phyloP scores from a whole-genome alignment of 2,113 vertebrate genomes.

The Hylia prasina region DNA sequence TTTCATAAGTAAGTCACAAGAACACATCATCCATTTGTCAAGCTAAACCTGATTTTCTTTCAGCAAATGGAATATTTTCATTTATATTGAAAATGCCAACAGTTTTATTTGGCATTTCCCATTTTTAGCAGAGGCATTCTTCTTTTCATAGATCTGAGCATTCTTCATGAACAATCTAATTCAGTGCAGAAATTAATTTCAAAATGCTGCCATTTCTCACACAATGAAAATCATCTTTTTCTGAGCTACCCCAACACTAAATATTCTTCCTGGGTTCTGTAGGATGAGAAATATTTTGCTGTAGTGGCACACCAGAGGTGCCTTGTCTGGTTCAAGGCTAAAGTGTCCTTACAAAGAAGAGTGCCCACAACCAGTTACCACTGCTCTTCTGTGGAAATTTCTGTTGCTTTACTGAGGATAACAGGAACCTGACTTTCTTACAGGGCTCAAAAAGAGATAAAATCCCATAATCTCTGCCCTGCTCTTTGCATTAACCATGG shows the following conservation, averaged over 20 bases:
- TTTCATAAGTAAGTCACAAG: not conserved
- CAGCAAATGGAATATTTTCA: not conserved
- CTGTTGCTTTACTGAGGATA: not conserved
- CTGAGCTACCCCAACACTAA: not conserved
- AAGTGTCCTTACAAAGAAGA: not conserved
- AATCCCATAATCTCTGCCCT: not conserved
- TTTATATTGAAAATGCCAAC: not conserved
- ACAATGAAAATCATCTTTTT: not conserved
- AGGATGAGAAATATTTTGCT: not conserved
- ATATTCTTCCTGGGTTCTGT: not conserved
- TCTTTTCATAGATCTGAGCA: not conserved
- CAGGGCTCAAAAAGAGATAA: not conserved
- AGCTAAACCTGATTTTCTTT: not conserved
- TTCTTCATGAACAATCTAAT: not conserved
- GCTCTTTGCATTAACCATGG: not conserved
- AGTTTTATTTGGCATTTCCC: not conserved
- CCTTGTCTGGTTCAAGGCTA: not conserved
- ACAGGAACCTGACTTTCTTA: not conserved
- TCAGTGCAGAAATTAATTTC: not conserved
- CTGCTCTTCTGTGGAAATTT: not conserved
- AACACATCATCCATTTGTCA: not conserved
- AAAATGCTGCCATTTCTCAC: not conserved
- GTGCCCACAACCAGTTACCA: not conserved
- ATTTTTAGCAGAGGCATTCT: not conserved
- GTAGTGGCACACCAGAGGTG: not conserved